Evolutionary conservation across 2,797 vertebrate species (phyloP).

Genomic region (Poecilia velifera): DNA sequence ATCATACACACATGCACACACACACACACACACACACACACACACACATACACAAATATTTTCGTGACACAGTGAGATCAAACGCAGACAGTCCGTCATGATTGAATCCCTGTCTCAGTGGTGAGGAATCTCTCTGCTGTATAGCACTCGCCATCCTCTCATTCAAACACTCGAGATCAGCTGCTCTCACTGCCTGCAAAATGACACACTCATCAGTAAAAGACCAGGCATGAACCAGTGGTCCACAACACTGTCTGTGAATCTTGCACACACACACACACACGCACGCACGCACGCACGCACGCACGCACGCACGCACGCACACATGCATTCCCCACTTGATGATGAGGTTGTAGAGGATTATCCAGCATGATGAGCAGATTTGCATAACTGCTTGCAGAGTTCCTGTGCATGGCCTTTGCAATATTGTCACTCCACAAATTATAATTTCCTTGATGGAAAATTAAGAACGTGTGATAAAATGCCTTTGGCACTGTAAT

Average conservation of each 20-base stretch:
- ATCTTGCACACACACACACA: constrained; percentile 2
- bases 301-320: neutral
- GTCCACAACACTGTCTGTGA: constrained; percentile 27
- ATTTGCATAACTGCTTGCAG: constrained; percentile 51
- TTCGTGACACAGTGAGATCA: constrained; percentile 26
- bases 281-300: constrained; percentile 10
- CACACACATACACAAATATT: constrained; percentile 24
- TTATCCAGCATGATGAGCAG: constrained; percentile 58
- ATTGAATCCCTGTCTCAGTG: constrained; percentile 29
- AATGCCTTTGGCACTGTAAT: constrained; percentile 22
- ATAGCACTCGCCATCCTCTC: constrained; percentile 20
- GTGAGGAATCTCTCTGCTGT: constrained; percentile 18
- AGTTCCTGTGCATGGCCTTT: constrained; percentile 17
- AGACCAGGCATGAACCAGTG: constrained; percentile 25
- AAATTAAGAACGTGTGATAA: constrained; percentile 40
- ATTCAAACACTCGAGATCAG: constrained; percentile 34
- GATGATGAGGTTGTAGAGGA: constrained; percentile 40
- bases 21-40: neutral
- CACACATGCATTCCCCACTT: constrained; percentile 17
- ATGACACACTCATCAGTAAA: constrained; percentile 48
- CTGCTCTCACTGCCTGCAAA: constrained; percentile 37
- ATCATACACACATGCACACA: neutral
- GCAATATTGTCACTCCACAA: constrained; percentile 53
- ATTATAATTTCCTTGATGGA: constrained; percentile 69
- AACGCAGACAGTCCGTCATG: constrained; percentile 13